Conservation (phyloP, 2,888 invertebrate genomes). For the Leucophora obtusa region DNA sequence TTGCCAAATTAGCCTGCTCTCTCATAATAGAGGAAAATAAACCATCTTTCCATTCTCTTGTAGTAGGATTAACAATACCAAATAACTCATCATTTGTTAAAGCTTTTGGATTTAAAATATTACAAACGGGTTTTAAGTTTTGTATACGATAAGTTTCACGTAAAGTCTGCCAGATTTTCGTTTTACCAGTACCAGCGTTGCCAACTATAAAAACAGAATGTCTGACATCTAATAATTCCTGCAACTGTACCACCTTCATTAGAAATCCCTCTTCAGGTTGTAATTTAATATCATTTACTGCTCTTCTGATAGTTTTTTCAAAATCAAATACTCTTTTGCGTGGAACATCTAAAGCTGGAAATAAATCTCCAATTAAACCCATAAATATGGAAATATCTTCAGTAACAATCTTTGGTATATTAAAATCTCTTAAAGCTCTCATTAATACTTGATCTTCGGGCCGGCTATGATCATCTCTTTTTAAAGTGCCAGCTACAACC, state of each 20-base stretch:
- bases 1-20: conserved; percentile 92
- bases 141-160: conserved; percentile 85
- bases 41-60: conserved; percentile 95
- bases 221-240: conserved; percentile 94
- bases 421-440: conserved; percentile 96
- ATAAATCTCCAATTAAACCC: conserved; percentile 95
- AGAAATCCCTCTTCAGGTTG: conserved; percentile 95
- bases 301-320: conserved; percentile 88
- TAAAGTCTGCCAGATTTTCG: conserved; percentile 95
- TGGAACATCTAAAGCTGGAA: conserved; percentile 95
- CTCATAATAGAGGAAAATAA: conserved; percentile 95
- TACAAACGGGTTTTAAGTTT: conserved; percentile 88
- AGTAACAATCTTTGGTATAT: conserved; percentile 95
- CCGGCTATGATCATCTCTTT: conserved; percentile 87
- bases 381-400: conserved; percentile 96
- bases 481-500: conserved; percentile 95
- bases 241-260: conserved; percentile 93
- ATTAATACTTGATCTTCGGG: conserved; percentile 94
- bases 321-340: conserved; percentile 92
- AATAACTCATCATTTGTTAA: conserved; percentile 97
- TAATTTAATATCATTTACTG: conserved; percentile 89
- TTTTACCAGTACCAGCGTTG: conserved; percentile 94
- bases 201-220: conserved; percentile 96
- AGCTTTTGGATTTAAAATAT: conserved; percentile 94
- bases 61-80: conserved; percentile 94